phyloP scores from a whole-genome alignment of 2,113 vertebrate genomes.

The Pseudolaguvia tuberculata region DNA sequence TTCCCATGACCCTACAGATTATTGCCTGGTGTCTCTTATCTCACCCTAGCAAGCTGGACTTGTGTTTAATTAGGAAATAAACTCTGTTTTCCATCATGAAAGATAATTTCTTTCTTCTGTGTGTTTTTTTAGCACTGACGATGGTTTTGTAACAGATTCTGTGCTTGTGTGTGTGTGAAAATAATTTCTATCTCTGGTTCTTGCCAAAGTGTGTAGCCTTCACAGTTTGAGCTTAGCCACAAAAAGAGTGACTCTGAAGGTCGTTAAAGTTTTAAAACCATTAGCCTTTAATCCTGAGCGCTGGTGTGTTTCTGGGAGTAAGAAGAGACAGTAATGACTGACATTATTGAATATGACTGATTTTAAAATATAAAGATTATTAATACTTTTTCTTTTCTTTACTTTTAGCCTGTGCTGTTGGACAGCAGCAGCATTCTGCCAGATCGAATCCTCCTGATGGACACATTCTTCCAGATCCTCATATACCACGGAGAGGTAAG shows the following conservation, averaged over 20 bases:
- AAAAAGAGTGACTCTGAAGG: no score
- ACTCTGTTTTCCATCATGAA: constrained; percentile 5
- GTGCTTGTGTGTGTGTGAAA: neutral
- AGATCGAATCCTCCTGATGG: constrained; percentile 95
- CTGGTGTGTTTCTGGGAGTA: neutral
- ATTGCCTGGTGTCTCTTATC: constrained; percentile 25
- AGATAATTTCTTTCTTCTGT: neutral
- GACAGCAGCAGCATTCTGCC: constrained; percentile 97
- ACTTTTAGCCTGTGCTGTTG: constrained; percentile 83
- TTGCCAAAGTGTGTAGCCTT: constrained; percentile 23
- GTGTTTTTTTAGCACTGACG: neutral
- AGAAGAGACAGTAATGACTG: neutral
- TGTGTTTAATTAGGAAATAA: constrained; percentile 41
- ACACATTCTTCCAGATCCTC: constrained; percentile 97
- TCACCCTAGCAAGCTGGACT: constrained; percentile 4
- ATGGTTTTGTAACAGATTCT: neutral
- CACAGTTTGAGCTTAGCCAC: constrained; percentile 19
- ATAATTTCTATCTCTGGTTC: constrained; percentile 28
- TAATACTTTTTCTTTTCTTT: neutral
- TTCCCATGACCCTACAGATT: constrained; percentile 46
- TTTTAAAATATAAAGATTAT: neutral
- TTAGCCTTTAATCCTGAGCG: neutral
- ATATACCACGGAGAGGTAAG: constrained; percentile 97
- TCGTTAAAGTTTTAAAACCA: constrained; percentile 15
- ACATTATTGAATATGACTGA: neutral